These are phyloP conservation scores for Turritopsis rubra DNA, from an alignment of 30 jellyfish, hydroid and myxozoan genomes.

Conservation along the genomic window DNA sequence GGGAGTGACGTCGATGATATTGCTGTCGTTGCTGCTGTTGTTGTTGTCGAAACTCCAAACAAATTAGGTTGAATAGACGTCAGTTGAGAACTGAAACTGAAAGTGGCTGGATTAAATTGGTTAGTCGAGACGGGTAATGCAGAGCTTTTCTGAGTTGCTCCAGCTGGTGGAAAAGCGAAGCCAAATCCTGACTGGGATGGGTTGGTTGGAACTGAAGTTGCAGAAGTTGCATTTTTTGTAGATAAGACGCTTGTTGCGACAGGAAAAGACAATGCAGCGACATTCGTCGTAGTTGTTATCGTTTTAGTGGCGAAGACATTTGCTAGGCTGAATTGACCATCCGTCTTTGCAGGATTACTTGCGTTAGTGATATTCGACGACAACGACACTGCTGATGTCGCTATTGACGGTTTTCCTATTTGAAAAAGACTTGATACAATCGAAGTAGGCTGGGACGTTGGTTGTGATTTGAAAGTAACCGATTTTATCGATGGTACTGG, in stretches of 20 bases:
- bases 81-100: neutral
- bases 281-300: neutral
- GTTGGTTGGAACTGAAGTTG: neutral
- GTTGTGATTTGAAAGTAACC: neutral
- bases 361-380: too few relatives aligned
- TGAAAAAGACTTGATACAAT: neutral
- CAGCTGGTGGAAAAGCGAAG: neutral
- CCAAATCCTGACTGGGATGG: neutral
- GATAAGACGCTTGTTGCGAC: neutral
- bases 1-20: neutral
- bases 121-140: neutral
- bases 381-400: too few relatives aligned
- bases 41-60: neutral
- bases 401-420: too few relatives aligned
- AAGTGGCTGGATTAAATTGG: neutral
- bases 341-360: neutral
- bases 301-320: too few relatives aligned
- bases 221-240: neutral
- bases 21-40: conserved; percentile 10
- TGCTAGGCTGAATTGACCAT: too few relatives aligned
- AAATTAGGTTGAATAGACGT: neutral
- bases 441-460: too few relatives aligned
- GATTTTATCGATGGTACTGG: neutral
- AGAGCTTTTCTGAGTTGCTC: neutral
- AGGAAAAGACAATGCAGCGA: neutral